Evolutionary conservation across 2,113 vertebrate genomes (phyloP), one percentile per base, ranked within the genome.

Genomic region (Calyptomena viridis): DNA sequence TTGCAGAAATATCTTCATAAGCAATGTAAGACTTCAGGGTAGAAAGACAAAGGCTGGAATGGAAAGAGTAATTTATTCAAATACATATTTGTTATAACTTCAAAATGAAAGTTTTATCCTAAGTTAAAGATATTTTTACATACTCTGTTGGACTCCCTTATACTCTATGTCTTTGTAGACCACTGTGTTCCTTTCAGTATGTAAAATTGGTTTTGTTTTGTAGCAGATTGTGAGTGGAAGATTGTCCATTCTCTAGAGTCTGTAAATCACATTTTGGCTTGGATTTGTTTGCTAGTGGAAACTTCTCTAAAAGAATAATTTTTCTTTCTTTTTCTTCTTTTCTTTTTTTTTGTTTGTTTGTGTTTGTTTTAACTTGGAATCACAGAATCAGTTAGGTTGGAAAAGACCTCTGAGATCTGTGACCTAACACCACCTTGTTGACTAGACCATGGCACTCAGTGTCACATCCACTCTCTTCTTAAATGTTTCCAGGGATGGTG

Each of bases 1-100:
- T 69, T 90, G 42, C 31, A 93, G 73, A 97, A 96, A 80, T 66
- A 69, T 37, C 67, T 96, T 95, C 39, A 56, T 89, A 93, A 97
- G 92, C 68, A 81, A 24, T 89, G 5, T 63, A 72, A 87, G 79
- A 28, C 90, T 96, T 95, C 64, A 89, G 64, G 22, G 62, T 80
- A 78, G 84, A 77, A 83, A 52, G 73, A 85, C 94, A 63, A 87
- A 50, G 44, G 42, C 82, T 84, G 89, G 64, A 87, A 86, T 31
- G n/a, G 39, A 84, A 16, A 55, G 37, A 67, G 35, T 59, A 79
- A 60, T 1, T 9, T 84, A 39, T 19, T 74, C 22, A 56, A 90
- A 73, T 73, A 90, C 50, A 76, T 95, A 52, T 76, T 92, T 93
- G 33, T 89, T 93, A 3, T n/a, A 74, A 71, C 55, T 93, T 93